Evolutionary conservation across 1,140 invertebrate genomes (phyloP).

Genomic region (Ceratoteleas bidentatus): DNA sequence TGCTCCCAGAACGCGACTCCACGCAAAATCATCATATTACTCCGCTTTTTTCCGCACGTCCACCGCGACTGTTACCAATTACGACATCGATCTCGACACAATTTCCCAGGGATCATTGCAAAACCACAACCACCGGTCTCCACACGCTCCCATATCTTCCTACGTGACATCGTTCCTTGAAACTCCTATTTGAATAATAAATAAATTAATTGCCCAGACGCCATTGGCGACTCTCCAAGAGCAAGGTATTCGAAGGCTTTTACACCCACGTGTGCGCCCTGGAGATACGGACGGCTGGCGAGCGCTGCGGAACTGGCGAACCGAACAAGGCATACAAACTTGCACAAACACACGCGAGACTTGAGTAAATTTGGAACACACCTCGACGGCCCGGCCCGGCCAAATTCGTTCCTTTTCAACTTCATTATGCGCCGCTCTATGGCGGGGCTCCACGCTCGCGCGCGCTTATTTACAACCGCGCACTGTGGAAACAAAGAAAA

Average conservation of each 20-base stretch:
- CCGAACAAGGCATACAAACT: conserved; percentile 48
- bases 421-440: not conserved
- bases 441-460: too few species aligned
- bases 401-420: conserved; percentile 3
- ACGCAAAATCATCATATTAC: too few species aligned
- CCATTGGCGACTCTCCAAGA: conserved; percentile 26
- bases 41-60: not conserved
- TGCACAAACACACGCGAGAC: conserved; percentile 50
- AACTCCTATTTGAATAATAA: conserved; percentile 51
- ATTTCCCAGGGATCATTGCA: conserved; percentile 14
- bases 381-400: too few species aligned
- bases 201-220: conserved; percentile 49
- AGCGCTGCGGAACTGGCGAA: conserved; percentile 33
- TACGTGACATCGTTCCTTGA: conserved; percentile 40
- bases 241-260: conserved; percentile 49
- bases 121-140: conserved; percentile 25
- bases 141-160: too few species aligned
- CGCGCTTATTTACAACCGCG: too few species aligned
- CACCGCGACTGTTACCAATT: not conserved
- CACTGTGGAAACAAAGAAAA: too few species aligned
- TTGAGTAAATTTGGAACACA: conserved; percentile 53
- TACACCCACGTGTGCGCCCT: conserved; percentile 53
- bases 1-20: not conserved
- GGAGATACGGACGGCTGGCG: conserved; percentile 51
- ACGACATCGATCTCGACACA: conserved; percentile 1